These are phyloP conservation scores for Phoenicopterus ruber DNA, from an alignment of 2,113 vertebrate species.

Conservation along the genomic window DNA sequence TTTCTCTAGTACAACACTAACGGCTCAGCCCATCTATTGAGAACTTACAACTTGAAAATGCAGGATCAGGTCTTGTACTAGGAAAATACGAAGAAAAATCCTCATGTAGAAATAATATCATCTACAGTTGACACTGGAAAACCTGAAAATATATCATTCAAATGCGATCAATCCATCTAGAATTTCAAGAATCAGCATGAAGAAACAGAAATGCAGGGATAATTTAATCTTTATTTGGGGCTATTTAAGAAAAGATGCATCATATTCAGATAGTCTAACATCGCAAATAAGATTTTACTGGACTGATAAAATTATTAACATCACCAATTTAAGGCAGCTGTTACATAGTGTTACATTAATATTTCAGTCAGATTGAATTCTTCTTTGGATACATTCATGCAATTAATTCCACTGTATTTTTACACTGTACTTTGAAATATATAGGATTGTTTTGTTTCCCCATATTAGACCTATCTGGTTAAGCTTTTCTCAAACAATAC, in stretches of 20 bases:
- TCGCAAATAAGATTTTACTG: conserved; percentile 1
- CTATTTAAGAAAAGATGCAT: conserved; percentile 29
- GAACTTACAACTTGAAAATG: not conserved
- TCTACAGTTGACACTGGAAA: not conserved
- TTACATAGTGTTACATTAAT: conserved; percentile 35
- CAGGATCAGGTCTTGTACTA: not conserved
- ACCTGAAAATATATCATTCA: not conserved
- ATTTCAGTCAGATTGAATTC: not conserved
- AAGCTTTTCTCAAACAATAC: conserved; percentile 43
- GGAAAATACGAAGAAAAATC: not conserved
- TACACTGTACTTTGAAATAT: not conserved
- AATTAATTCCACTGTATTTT: not conserved
- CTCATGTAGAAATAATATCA: not conserved
- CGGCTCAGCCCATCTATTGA: not conserved
- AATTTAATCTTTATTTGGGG: conserved; percentile 61
- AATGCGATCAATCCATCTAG: not conserved
- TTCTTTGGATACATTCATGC: not conserved
- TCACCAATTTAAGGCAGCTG: conserved; percentile 41
- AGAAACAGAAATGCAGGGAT: not conserved
- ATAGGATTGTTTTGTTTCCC: not conserved
- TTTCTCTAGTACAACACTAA: not conserved
- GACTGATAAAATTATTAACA: conserved; percentile 31
- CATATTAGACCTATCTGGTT: not conserved
- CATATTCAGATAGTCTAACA: conserved; percentile 1
- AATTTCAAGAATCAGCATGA: not conserved